Evolutionary conservation across 2,797 vertebrate species (phyloP).

Genomic region (Myiotriccus ornatus): DNA sequence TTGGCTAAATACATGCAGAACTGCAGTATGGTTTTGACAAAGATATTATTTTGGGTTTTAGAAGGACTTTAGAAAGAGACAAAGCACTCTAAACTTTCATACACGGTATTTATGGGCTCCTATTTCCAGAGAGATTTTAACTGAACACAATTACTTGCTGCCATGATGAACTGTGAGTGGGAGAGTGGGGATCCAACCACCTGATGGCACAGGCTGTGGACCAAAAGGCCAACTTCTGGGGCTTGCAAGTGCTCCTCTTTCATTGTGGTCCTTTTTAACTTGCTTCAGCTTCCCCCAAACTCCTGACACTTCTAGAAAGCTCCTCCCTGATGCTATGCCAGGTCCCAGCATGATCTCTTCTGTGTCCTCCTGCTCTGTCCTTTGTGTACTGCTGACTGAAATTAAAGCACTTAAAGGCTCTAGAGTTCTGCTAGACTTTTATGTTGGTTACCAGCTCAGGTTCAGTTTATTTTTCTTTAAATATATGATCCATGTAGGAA

Average conservation of each 20-base stretch:
- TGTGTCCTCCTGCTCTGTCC: neutral
- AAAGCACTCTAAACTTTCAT: neutral
- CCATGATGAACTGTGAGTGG: neutral
- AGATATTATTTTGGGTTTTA: neutral
- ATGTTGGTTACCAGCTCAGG: neutral
- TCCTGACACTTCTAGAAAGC: neutral
- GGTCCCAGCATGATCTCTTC: neutral
- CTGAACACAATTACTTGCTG: neutral
- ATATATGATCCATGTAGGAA: fast-evolving
- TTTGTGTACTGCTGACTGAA: neutral
- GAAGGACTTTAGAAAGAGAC: neutral
- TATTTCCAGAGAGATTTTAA: neutral
- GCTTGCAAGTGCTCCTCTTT: neutral
- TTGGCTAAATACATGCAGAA: neutral
- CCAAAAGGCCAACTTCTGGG: neutral
- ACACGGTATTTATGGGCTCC: neutral
- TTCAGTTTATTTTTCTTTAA: neutral
- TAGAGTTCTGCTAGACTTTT: neutral
- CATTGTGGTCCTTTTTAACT: neutral
- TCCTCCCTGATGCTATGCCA: neutral
- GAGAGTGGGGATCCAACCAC: neutral
- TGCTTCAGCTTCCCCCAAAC: neutral
- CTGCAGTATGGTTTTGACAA: neutral
- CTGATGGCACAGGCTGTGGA: neutral
- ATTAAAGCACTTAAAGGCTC: neutral